Conservation (phyloP, 2,113 vertebrate species). For the Rhadina sibilatrix region DNA sequence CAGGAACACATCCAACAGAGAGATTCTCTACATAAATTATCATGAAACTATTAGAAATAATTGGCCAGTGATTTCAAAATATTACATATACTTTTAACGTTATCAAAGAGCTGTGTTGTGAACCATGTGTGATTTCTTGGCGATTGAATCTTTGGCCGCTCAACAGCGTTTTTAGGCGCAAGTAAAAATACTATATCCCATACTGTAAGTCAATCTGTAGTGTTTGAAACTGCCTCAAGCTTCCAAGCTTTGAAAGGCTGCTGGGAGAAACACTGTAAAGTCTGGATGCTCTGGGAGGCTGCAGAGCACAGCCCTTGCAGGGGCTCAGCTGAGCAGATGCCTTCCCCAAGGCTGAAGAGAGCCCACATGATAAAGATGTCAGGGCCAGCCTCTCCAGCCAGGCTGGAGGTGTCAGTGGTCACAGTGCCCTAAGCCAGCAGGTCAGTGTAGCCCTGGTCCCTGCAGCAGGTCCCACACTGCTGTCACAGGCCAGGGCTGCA, state of each 20-base stretch:
- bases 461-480: neutral
- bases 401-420: neutral
- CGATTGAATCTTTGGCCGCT: constrained; percentile 45
- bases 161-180: constrained; percentile 47
- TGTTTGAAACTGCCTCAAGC: neutral
- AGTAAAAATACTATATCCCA: constrained; percentile 60
- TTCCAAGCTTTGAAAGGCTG: constrained; percentile 37
- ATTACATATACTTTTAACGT: constrained; percentile 78
- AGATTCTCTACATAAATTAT: constrained; percentile 79
- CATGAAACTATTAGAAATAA: constrained; percentile 81
- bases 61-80: constrained; percentile 83
- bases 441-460: accelerated
- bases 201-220: constrained; percentile 52
- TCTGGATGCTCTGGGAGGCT: neutral
- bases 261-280: neutral
- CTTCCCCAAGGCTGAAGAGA: neutral
- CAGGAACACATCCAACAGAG: constrained; percentile 77
- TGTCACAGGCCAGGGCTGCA: neutral
- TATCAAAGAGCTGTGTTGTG: constrained; percentile 75
- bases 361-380: neutral
- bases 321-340: neutral
- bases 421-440: neutral
- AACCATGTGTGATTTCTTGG: constrained; percentile 74
- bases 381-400: accelerated
- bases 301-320: neutral